These are phyloP conservation scores for Chloropsis hardwickii DNA, from an alignment of 2,113 vertebrate genomes.

Conservation along the genomic window DNA sequence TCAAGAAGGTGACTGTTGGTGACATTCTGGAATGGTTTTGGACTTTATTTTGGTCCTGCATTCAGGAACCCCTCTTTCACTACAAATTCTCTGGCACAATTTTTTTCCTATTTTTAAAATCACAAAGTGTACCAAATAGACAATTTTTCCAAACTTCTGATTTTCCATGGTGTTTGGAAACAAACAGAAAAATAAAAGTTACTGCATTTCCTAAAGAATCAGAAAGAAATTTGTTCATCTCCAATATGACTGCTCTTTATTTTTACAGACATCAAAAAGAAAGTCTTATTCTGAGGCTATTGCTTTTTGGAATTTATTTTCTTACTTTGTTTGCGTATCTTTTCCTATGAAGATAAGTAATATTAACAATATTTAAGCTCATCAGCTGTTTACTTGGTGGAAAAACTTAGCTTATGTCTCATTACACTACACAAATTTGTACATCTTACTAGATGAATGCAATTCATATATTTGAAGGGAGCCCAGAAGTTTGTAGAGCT, in stretches of 20 bases:
- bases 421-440: background rate
- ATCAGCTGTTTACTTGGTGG: background rate
- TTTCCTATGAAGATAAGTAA: background rate
- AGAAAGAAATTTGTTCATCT: background rate
- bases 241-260: background rate
- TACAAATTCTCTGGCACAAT: background rate
- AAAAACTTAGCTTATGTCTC: background rate
- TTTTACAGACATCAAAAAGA: background rate
- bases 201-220: background rate
- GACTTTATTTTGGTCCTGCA: background rate
- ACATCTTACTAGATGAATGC: background rate
- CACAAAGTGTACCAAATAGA: background rate
- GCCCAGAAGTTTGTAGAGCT: background rate
- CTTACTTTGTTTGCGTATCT: background rate
- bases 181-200: rapidly evolving
- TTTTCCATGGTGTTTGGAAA: background rate
- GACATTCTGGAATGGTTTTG: background rate
- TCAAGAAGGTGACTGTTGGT: background rate
- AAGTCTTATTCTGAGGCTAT: background rate
- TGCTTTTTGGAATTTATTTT: background rate
- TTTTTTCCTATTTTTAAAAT: background rate
- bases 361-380: background rate
- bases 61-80: background rate
- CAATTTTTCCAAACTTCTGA: background rate
- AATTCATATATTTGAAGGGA: background rate